A percentile compares a stretch with the other conserved stretches of the same genome.
Conservation (phyloP, 2,797 vertebrate genomes). For the Ctenopoma kingsleyae region DNA sequence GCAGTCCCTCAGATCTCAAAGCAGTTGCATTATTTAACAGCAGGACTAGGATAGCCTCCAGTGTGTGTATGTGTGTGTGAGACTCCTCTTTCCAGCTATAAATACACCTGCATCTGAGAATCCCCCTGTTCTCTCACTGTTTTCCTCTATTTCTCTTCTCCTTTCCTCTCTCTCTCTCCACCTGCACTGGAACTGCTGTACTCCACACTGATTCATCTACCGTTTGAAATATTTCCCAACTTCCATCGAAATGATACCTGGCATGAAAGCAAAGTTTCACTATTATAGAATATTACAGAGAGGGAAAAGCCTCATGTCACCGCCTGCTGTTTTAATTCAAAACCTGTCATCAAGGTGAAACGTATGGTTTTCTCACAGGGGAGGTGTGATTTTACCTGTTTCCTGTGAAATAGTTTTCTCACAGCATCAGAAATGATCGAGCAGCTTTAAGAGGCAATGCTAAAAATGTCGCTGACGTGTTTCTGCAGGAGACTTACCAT, state of each 20-base stretch:
- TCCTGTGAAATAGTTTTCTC: slow-evolving; percentile 35
- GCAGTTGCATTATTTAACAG: slow-evolving; percentile 81
- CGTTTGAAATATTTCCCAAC: slow-evolving; percentile 44
- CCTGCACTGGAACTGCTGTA: slow-evolving; percentile 26
- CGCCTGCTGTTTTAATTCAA: slow-evolving; percentile 36
- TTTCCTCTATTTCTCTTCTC: slow-evolving; percentile 32
- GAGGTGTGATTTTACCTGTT: slow-evolving; percentile 23
- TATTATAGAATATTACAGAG: slow-evolving; percentile 23
- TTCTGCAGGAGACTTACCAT: neutral
- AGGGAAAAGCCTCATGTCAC: slow-evolving; percentile 4
- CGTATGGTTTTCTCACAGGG: slow-evolving; percentile 16
- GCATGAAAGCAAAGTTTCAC: slow-evolving; percentile 33
- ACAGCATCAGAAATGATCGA: slow-evolving; percentile 1
- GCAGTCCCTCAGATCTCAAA: slow-evolving; percentile 73
- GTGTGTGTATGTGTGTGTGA: slow-evolving; percentile 35
- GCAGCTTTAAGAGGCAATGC: slow-evolving; percentile 4
- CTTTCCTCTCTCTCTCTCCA: slow-evolving; percentile 24
- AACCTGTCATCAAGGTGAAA: slow-evolving; percentile 28
- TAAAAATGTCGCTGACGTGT: slow-evolving; percentile 6
- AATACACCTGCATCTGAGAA: slow-evolving; percentile 77
- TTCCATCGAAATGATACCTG: slow-evolving; percentile 37
- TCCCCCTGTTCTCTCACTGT: slow-evolving; percentile 53
- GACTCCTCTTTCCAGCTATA: slow-evolving; percentile 66
- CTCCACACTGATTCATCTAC: slow-evolving; percentile 27
- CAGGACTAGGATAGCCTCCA: slow-evolving; percentile 70